Percentiles rank a stretch among this genome's conserved stretches.
phyloP scores from a whole-genome alignment of 2,888 invertebrate species.

The Hirtodrosophila duncani region DNA sequence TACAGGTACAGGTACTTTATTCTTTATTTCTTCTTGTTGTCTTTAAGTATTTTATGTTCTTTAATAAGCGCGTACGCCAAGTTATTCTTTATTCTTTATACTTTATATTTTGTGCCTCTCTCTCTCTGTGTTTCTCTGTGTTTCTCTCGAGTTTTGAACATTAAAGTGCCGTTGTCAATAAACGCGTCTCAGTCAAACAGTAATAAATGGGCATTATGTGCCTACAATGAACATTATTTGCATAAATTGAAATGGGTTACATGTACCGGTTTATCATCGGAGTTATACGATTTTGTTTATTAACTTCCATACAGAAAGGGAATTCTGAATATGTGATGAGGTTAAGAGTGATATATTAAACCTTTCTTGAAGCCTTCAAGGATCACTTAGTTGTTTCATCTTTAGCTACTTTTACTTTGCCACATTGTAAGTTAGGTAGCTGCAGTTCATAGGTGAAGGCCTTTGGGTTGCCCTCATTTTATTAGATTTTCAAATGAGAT shows the following conservation, averaged over 20 bases:
- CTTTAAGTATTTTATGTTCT: constrained; percentile 8
- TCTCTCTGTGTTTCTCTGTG: constrained; percentile 1
- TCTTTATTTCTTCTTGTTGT: constrained; percentile 21
- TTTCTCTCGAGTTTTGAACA: no score
- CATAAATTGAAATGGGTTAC: constrained; percentile 47
- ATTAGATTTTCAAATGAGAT: no score
- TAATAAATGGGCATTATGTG: constrained; percentile 65
- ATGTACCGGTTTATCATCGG: constrained; percentile 17
- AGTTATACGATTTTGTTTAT: constrained; percentile 13
- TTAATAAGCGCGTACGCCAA: constrained; percentile 54
- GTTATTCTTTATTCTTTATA: constrained; percentile 52
- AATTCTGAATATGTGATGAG: no score
- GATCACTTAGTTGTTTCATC: no score
- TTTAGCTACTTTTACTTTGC: no score
- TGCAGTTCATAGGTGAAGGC: no score
- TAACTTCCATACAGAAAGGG: no score
- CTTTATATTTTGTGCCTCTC: constrained; percentile 10
- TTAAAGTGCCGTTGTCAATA: constrained; percentile 67
- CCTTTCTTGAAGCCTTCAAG: no score
- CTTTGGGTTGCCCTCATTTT: no score
- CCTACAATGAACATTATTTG: constrained; percentile 39
- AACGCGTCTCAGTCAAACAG: constrained; percentile 29
- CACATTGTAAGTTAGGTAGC: no score
- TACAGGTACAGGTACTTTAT: constrained; percentile 40
- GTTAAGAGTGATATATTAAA: no score